Conservation (phyloP, 1,140 invertebrate genomes). For the Ooceraea biroi region DNA sequence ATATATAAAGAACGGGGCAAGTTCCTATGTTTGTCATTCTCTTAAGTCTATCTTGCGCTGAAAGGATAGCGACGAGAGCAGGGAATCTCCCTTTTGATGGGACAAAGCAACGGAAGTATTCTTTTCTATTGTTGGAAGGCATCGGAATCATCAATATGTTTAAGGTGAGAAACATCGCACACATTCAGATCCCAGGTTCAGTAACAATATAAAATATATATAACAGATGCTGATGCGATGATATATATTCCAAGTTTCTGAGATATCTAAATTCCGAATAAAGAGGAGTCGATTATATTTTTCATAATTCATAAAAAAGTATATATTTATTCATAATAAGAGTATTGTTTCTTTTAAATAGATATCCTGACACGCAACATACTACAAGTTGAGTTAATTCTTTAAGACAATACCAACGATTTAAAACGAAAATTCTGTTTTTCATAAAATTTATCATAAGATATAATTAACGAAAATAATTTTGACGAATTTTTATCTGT, state of each 20-base stretch:
- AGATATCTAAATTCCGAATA: too few species aligned
- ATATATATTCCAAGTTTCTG: too few species aligned
- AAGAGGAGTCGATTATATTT: not conserved
- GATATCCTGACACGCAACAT: too few species aligned
- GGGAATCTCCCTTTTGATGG: constrained; percentile 27
- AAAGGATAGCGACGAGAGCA: constrained; percentile 50
- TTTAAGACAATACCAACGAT: too few species aligned
- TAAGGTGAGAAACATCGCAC: constrained; percentile 25
- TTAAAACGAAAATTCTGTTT: too few species aligned
- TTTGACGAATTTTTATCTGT: too few species aligned
- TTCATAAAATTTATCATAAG: too few species aligned
- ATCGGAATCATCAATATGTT: constrained; percentile 8
- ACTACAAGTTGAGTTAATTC: too few species aligned
- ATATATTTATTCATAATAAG: constrained; percentile 5
- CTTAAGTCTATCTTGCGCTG: constrained; percentile 69
- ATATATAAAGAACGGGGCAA: constrained; percentile 87
- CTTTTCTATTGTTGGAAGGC: not conserved
- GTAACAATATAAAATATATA: not conserved
- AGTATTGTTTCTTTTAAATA: too few species aligned
- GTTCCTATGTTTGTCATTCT: constrained; percentile 86
- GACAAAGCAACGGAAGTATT: constrained; percentile 40
- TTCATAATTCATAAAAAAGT: not conserved
- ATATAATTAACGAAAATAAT: too few species aligned
- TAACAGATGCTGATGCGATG: too few species aligned
- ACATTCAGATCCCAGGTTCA: not conserved